These are phyloP conservation scores for Melieria omissa DNA, from an alignment of 2,888 invertebrate genomes.

Conservation along the genomic window DNA sequence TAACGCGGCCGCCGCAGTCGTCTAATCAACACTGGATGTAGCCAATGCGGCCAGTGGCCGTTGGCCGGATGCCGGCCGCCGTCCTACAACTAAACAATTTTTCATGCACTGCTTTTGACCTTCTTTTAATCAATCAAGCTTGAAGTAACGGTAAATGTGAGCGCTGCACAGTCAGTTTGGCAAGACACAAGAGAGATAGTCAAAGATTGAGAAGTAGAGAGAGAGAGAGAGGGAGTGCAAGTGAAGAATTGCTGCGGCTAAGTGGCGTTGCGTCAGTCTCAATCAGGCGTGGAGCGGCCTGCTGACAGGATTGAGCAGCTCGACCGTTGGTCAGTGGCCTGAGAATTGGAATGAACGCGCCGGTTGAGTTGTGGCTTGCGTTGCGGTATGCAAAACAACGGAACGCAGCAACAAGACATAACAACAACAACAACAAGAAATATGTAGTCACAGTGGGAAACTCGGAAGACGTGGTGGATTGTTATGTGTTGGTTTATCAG, in stretches of 20 bases:
- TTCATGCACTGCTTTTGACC: constrained; percentile 43
- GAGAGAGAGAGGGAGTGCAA: neutral
- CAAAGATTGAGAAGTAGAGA: constrained; percentile 17
- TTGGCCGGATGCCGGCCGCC: neutral
- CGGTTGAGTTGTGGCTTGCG: too few relatives aligned
- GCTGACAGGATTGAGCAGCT: too few relatives aligned
- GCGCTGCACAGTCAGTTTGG: constrained; percentile 27
- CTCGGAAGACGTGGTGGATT: too few relatives aligned
- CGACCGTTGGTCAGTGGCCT: too few relatives aligned
- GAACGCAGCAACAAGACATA: neutral
- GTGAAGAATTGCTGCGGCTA: too few relatives aligned
- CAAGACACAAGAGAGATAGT: constrained; percentile 12
- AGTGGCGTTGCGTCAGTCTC: neutral
- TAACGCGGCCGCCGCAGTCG: neutral
- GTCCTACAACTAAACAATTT: constrained; percentile 27
- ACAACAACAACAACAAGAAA: constrained; percentile 5
- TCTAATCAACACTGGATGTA: constrained; percentile 27
- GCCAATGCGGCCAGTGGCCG: neutral
- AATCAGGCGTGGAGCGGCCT: constrained; percentile 12
- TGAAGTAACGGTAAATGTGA: constrained; percentile 45
- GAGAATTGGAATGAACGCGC: too few relatives aligned
- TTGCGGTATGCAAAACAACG: constrained; percentile 7
- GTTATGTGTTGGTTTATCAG: neutral
- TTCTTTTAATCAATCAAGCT: constrained; percentile 50
- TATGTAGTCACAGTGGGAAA: neutral